Base-by-base conservation (phyloP, 2,888 invertebrate species). In the Epsilonema sp. region DNA sequence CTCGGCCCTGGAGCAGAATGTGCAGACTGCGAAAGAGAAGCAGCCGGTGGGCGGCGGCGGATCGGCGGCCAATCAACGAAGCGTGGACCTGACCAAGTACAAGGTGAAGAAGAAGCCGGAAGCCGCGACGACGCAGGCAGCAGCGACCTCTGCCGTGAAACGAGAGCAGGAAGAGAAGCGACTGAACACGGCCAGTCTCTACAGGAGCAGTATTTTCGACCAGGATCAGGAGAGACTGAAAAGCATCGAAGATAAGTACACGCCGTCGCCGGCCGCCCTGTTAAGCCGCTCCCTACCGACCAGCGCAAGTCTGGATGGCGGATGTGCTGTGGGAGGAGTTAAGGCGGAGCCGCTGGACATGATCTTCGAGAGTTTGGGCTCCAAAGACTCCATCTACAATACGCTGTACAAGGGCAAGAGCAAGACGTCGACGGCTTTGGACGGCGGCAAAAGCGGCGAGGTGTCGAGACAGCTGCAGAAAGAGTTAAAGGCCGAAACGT, bases 151-250 rank as follows among this genome's bases (percentile, higher is more conserved):
- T 13, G 25, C 21, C 8, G 31, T 31, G 8, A 16, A 11, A 31
- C 8, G 16, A 16, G 31, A 31, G 31, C 8, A 11, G 8, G 31
- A 31, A 16, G 16, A 16, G 8, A 31, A 31, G 31, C 31, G 8
- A 16, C 8, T 31, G 31, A 8, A 31, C 16, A n/a, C n/a, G n/a
- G n/a, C n/a, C n/a, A n/a, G n/a, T n/a, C n/a, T n/a, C n/a, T n/a
- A n/a, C n/a, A 31, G 85, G 66, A 78, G 82, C 53, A 87, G 86
- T 45, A 84, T 92, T 46, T 90, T 92, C 67, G 92, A 92, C 65
- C 90, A 90, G 66, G 92, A 92, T 66, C 78, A 82, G 37, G 86
- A 89, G 67, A 74, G 92, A 31, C 72, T 92, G 49, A 87, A 87
- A 66, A 62, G 65, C 59, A 79, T 82, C 49, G 75, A 78, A 63